These are phyloP conservation scores for Pteromalus puparum DNA, from an alignment of 1,140 invertebrate genomes.

Conservation along the genomic window DNA sequence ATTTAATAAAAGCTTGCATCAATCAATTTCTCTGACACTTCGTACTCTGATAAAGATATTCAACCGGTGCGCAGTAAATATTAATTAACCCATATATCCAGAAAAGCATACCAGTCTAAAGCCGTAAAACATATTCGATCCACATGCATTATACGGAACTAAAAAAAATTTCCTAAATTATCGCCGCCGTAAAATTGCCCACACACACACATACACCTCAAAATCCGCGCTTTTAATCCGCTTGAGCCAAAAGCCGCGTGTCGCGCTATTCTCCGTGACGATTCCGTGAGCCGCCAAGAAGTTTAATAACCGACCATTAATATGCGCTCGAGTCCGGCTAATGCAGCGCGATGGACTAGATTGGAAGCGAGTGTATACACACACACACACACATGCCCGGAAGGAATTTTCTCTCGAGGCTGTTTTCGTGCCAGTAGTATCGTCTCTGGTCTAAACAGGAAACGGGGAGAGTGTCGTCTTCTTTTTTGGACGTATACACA, in stretches of 20 bases:
- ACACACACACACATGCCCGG: neutral
- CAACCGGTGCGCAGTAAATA: neutral
- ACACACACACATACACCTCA: neutral
- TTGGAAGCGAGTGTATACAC: neutral
- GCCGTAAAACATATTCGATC: neutral
- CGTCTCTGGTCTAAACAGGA: neutral
- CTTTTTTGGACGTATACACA: neutral
- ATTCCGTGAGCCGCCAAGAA: neutral
- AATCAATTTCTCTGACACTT: neutral
- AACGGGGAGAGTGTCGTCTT: neutral
- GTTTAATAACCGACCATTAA: slow-evolving; percentile 15
- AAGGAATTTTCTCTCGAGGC: neutral
- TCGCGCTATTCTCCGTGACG: neutral
- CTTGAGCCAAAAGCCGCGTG: neutral
- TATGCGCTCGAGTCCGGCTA: neutral
- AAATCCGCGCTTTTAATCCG: neutral
- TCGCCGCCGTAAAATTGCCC: too few species aligned
- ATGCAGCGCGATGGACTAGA: slow-evolving; percentile 13
- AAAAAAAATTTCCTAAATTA: neutral
- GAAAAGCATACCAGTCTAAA: neutral
- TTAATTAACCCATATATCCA: neutral
- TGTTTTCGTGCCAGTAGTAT: neutral
- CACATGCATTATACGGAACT: neutral
- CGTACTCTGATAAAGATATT: neutral
- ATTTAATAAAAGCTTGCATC: neutral